Percentiles rank a stretch among this genome's conserved stretches.
Evolutionary conservation across 2,797 vertebrate species (phyloP).

Genomic region (Macrochelys suwanniensis): DNA sequence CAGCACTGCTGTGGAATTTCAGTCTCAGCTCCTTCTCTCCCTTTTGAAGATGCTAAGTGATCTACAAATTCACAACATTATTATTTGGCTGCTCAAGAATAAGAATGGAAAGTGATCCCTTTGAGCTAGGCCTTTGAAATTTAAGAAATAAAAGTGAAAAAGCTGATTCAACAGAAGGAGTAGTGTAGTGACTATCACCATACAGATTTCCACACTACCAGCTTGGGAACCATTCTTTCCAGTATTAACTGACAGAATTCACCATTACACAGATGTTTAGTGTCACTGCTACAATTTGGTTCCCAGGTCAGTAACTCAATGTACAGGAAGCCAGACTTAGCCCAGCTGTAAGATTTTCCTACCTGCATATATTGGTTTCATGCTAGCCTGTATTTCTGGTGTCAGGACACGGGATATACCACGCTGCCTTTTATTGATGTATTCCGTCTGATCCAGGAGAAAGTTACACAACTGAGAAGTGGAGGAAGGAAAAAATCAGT

Average conservation of each 20-base stretch:
- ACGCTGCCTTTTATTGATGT: not conserved
- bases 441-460: not conserved
- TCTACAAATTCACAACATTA: too few relatives aligned
- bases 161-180: not conserved
- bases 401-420: not conserved
- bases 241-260: too few relatives aligned
- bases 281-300: too few relatives aligned
- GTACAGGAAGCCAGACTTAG: too few relatives aligned
- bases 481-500: not conserved
- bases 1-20: not conserved
- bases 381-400: not conserved
- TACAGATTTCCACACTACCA: too few relatives aligned
- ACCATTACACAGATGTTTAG: too few relatives aligned
- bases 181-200: too few relatives aligned
- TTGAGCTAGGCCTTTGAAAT: not conserved
- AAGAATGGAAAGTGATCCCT: not conserved
- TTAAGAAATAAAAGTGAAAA: not conserved
- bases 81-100: not conserved
- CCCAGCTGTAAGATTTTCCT: not conserved
- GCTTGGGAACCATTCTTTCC: too few relatives aligned
- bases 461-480: constrained; percentile 16
- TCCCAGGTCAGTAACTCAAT: not conserved
- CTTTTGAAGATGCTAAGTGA: not conserved
- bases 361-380: constrained; percentile 8
- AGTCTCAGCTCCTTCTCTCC: too few relatives aligned